Evolutionary conservation across 2,797 vertebrate species (phyloP), one percentile per base, ranked within the genome.

Genomic region (Leucoraja ocellata): DNA sequence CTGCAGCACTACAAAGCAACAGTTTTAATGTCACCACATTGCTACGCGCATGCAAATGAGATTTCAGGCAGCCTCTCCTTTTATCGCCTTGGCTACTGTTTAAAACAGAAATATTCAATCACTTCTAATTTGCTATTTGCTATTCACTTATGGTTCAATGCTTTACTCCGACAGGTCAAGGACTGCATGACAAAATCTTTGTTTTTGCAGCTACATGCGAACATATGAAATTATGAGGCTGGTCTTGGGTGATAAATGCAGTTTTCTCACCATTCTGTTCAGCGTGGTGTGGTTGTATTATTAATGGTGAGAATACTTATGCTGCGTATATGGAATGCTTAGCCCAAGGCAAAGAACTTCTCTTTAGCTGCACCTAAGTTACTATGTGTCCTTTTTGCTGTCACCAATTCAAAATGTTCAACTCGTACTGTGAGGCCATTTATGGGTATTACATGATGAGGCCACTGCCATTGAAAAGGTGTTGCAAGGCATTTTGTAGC

Each of bases 381-480:
- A 28, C 90, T 46, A 91, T 92, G 74, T 92, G 39, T 92, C 46
- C 68, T 92, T 92, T 92, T 54, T 76, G 28, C 71, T 73, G 73
- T 74, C 39, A 92, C 36, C 90, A 74, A 92, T 54, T 92, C 73
- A 76, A 68, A 88, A 92, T 92, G 90, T 46, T 92, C 90, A 76
- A 76, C 32, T 68, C n/a, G 61, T 25, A 88, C 84, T 88, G 61
- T 88, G 84, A 88, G 63, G 84, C 63, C 84, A 88, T 88, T 88
- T 88, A 36, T 36, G 84, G 84, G 84, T 68, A 88, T 68, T 68
- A 88, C 61, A 65, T 88, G 84, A 88, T 68, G 84, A 88, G 84
- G 84, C 63, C 36, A 36, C 18, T 36, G 84, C 84, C 68, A 68
- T 88, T 88, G 84, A 88, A 88, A 88, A 88, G 84, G 84, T 88